Conservation (phyloP, 2,797 vertebrate genomes). For the Acipenser oxyrinchus region DNA sequence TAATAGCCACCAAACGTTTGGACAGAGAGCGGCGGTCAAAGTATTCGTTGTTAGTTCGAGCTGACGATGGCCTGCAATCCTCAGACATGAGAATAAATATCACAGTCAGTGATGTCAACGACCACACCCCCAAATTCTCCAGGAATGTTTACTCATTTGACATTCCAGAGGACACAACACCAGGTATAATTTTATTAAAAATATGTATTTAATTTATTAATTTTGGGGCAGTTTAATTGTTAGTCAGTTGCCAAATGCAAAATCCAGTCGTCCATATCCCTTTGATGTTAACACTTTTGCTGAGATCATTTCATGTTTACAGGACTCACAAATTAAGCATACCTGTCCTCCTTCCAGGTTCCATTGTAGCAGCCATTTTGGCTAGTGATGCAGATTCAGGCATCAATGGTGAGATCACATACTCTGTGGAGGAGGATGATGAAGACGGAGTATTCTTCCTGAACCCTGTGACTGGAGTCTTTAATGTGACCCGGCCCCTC, state of each 20-base stretch:
- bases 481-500: constrained; percentile 78
- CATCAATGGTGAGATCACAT: constrained; percentile 86
- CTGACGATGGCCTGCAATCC: constrained; percentile 89
- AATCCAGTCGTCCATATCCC: too few relatives aligned
- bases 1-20: constrained; percentile 81
- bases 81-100: constrained; percentile 92
- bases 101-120: constrained; percentile 87
- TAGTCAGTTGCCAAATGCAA: too few relatives aligned
- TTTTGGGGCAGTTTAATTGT: too few relatives aligned
- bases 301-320: neutral
- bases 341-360: constrained; percentile 53
- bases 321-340: neutral
- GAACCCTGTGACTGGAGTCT: constrained; percentile 87
- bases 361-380: constrained; percentile 88
- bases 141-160: constrained; percentile 84
- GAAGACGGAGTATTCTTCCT: constrained; percentile 83
- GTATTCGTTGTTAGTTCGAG: constrained; percentile 86
- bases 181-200: constrained; percentile 56
- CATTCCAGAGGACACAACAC: constrained; percentile 76
- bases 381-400: constrained; percentile 89
- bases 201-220: too few relatives aligned
- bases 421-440: constrained; percentile 79
- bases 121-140: constrained; percentile 87
- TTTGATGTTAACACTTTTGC: too few relatives aligned
- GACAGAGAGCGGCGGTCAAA: constrained; percentile 87